Evolutionary conservation across 2,113 vertebrate genomes (phyloP).

Genomic region (Condylura cristata): DNA sequence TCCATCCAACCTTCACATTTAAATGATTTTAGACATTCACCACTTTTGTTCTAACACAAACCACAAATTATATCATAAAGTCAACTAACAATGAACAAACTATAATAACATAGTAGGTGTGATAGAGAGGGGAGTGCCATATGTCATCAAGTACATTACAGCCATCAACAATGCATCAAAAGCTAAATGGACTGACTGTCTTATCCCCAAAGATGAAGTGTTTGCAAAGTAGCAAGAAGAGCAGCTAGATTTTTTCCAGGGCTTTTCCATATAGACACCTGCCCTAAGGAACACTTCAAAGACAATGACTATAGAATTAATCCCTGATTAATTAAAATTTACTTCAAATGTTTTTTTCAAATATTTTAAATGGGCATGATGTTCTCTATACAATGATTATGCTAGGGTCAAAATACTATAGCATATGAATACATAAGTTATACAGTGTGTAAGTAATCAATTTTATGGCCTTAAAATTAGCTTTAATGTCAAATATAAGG

Average conservation of each 20-base stretch:
- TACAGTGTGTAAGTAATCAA: background rate
- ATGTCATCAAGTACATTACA: background rate
- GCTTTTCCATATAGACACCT: background rate
- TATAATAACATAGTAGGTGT: background rate
- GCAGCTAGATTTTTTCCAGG: background rate
- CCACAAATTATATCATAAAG: constrained; percentile 43
- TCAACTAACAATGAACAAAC: background rate
- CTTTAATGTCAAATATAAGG: too few species aligned
- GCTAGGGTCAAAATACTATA: background rate
- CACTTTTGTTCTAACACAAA: background rate
- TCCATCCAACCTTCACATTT: background rate
- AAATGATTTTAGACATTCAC: background rate
- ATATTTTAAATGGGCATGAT: background rate
- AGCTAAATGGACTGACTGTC: background rate
- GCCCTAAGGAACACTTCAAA: constrained; percentile 7
- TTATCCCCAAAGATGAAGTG: background rate
- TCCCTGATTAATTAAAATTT: constrained; percentile 25
- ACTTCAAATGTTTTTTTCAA: background rate
- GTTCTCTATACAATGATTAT: background rate
- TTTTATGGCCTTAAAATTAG: background rate
- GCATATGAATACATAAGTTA: constrained; percentile 23
- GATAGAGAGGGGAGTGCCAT: background rate
- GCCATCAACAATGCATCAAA: background rate
- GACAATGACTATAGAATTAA: background rate
- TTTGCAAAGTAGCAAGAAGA: background rate